A percentile compares a stretch with the other conserved stretches of the same genome.
phyloP scores from a whole-genome alignment of 53 echinoderm and acorn worm species.

The Hippasteria phrygiana region DNA sequence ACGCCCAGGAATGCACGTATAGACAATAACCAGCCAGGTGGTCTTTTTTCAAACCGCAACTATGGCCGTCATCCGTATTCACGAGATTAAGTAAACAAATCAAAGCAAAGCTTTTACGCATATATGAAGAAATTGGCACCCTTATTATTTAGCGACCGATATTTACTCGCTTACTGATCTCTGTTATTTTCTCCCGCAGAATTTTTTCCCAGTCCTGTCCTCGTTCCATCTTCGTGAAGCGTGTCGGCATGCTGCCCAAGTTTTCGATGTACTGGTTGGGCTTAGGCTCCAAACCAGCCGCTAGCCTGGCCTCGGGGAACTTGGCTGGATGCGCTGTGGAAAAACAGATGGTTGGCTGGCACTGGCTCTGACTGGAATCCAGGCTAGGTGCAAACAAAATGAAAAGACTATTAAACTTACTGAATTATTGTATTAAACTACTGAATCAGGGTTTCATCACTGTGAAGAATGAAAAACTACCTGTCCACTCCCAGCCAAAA shows the following conservation, averaged over 20 bases:
- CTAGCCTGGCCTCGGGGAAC: constrained; percentile 81
- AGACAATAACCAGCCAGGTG: no score
- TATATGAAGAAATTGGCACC: no score
- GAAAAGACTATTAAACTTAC: neutral
- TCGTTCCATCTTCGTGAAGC: constrained; percentile 49
- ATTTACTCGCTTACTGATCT: constrained; percentile 23
- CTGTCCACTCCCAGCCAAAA: no score
- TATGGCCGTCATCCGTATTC: no score
- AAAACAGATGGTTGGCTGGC: constrained; percentile 51
- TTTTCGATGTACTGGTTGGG: constrained; percentile 52
- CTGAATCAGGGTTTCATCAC: no score
- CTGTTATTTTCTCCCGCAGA: constrained; percentile 73
- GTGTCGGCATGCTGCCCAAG: constrained; percentile 73
- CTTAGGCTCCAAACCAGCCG: constrained; percentile 71
- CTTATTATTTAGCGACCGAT: constrained; percentile 7
- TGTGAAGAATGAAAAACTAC: no score
- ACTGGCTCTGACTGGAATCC: neutral
- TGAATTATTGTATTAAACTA: no score
- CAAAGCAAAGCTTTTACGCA: no score
- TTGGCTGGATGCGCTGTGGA: constrained; percentile 92
- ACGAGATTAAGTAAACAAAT: no score
- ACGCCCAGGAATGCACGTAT: no score
- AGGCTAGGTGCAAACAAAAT: neutral
- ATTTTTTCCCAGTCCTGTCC: constrained; percentile 80
- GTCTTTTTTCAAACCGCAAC: no score